These are phyloP conservation scores for Aricia agestis DNA, from an alignment of 1,140 invertebrate species.

Conservation along the genomic window DNA sequence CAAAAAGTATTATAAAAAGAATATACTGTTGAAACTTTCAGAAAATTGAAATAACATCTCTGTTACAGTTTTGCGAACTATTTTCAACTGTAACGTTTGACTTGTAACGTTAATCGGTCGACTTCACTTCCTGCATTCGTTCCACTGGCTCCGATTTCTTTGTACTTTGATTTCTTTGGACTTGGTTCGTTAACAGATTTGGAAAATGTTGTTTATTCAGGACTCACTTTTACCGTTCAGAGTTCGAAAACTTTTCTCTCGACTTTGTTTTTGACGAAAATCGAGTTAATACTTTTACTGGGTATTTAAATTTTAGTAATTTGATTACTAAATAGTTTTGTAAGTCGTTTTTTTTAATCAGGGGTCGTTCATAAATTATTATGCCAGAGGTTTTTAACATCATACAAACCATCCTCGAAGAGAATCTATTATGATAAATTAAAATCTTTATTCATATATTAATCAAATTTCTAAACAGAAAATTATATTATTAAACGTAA, in stretches of 20 bases:
- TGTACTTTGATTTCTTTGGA: not conserved
- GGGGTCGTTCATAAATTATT: too few relatives aligned
- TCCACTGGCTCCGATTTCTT: not conserved
- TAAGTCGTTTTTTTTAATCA: too few relatives aligned
- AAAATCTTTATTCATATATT: too few relatives aligned
- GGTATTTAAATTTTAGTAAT: too few relatives aligned
- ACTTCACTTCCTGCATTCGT: not conserved
- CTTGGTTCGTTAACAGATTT: not conserved
- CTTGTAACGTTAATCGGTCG: not conserved
- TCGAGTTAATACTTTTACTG: too few relatives aligned
- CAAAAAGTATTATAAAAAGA: not conserved
- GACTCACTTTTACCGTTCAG: not conserved
- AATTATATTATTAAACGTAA: too few relatives aligned
- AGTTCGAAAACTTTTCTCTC: not conserved
- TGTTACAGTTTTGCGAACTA: not conserved
- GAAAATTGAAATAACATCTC: not conserved
- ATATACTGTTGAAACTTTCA: not conserved
- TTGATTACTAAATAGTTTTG: too few relatives aligned
- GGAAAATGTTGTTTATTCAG: slow-evolving; percentile 2
- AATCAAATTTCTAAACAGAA: too few relatives aligned
- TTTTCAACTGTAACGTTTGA: not conserved
- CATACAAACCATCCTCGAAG: too few relatives aligned
- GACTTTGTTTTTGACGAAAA: too few relatives aligned
- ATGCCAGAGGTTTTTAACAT: too few relatives aligned
- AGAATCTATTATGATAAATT: too few relatives aligned